These are phyloP conservation scores for Lasiurus borealis DNA, from an alignment of 2,113 vertebrate genomes.

Conservation along the genomic window DNA sequence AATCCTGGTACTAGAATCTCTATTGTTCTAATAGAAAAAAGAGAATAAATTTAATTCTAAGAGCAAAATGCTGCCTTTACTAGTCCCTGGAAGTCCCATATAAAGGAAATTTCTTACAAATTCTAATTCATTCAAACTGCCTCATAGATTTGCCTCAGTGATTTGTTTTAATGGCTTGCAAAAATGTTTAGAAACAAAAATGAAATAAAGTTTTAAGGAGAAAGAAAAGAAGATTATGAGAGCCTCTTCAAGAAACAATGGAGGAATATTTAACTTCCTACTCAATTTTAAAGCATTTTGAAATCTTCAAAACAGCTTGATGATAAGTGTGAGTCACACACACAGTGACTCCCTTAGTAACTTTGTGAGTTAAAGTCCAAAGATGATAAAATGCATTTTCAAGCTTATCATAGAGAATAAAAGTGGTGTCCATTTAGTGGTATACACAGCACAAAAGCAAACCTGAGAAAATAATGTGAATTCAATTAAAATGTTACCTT, in stretches of 20 bases:
- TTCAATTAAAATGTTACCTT: neutral
- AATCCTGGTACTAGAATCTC: neutral
- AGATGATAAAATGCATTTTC: neutral
- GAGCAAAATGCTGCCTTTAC: neutral
- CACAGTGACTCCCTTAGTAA: neutral
- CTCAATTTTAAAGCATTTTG: slow-evolving; percentile 46
- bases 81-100: neutral
- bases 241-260: neutral
- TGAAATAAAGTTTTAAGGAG: neutral
- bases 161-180: slow-evolving; percentile 40
- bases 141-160: slow-evolving; percentile 35
- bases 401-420: neutral
- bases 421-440: neutral
- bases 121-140: neutral
- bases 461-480: neutral
- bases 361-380: neutral
- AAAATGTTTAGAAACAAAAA: slow-evolving; percentile 52
- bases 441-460: neutral
- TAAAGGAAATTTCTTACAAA: slow-evolving; percentile 32
- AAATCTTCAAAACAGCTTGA: neutral
- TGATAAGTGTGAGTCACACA: neutral
- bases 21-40: neutral
- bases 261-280: neutral
- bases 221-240: neutral
- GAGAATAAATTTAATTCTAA: neutral